Conservation (phyloP, 1,140 invertebrate genomes). For the Uloborus diversus region DNA sequence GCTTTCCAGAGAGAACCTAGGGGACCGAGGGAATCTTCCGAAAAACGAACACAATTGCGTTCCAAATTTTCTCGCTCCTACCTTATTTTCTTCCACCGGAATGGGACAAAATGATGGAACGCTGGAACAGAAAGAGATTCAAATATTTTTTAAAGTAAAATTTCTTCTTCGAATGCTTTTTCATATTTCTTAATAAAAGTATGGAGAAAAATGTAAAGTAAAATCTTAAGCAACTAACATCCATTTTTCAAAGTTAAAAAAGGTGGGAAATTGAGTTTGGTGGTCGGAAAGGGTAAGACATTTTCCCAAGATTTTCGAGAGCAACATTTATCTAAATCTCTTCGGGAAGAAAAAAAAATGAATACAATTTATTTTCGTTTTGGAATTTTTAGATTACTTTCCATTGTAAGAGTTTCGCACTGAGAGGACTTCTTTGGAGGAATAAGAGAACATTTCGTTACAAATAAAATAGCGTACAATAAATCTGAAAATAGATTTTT, state of each 20-base stretch:
- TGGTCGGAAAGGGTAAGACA: background rate
- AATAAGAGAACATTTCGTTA: too few relatives aligned
- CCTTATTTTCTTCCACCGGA: background rate
- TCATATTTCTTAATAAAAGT: slow-evolving; percentile 15
- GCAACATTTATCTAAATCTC: too few relatives aligned
- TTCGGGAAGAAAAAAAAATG: too few relatives aligned
- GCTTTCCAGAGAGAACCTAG: background rate
- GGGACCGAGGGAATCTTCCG: background rate
- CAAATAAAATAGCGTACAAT: too few relatives aligned
- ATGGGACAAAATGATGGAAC: slow-evolving; percentile 3
- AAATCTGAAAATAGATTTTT: too few relatives aligned
- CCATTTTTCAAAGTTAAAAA: slow-evolving; percentile 5
- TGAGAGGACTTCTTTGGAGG: too few relatives aligned
- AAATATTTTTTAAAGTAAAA: slow-evolving; percentile 27
- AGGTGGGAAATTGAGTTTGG: slow-evolving; percentile 13
- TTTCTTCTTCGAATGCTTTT: slow-evolving; percentile 11
- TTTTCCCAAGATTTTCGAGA: too few relatives aligned
- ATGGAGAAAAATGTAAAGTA: background rate
- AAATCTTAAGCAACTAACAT: slow-evolving; percentile 1
- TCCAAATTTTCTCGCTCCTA: slow-evolving; percentile 17
- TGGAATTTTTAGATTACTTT: too few relatives aligned
- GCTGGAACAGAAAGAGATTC: background rate
- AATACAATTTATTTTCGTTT: too few relatives aligned
- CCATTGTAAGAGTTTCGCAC: too few relatives aligned
- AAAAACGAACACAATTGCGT: slow-evolving; percentile 34